Conservation (phyloP, 2,888 invertebrate genomes). For the Eledona agricola region DNA sequence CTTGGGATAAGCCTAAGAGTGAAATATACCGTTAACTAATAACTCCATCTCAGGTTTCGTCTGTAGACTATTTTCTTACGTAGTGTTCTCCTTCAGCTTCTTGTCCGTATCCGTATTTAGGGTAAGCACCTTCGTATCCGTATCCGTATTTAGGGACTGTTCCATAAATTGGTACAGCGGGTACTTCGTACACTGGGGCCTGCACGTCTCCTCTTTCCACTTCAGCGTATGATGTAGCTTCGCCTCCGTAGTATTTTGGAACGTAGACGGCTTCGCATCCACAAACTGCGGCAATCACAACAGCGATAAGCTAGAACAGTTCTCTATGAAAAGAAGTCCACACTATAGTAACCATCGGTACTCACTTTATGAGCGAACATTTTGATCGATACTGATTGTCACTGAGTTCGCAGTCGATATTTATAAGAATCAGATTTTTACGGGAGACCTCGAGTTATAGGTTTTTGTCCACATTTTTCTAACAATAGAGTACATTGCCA, state of each 20-base stretch:
- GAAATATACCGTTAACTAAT: neutral
- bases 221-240: constrained; percentile 7
- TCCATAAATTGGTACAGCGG: constrained; percentile 10
- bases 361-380: constrained; percentile 18
- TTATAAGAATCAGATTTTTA: constrained; percentile 18
- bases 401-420: constrained; percentile 9
- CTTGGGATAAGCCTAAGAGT: constrained; percentile 31
- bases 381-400: constrained; percentile 13
- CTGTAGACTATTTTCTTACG: no score
- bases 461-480: constrained; percentile 18
- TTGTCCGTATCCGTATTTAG: constrained; percentile 16
- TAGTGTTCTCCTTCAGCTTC: constrained; percentile 22
- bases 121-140: constrained; percentile 8
- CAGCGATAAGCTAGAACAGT: no score
- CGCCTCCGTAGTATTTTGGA: constrained; percentile 13
- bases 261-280: constrained; percentile 6
- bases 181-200: constrained; percentile 9
- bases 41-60: no score
- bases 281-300: no score
- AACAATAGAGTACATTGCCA: constrained; percentile 27
- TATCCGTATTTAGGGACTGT: constrained; percentile 15
- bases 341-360: constrained; percentile 5
- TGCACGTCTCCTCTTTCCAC: neutral
- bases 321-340: no score
- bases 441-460: constrained; percentile 20